These are phyloP conservation scores for Microtus richardsoni DNA, from an alignment of 2,113 vertebrate species.

Conservation along the genomic window DNA sequence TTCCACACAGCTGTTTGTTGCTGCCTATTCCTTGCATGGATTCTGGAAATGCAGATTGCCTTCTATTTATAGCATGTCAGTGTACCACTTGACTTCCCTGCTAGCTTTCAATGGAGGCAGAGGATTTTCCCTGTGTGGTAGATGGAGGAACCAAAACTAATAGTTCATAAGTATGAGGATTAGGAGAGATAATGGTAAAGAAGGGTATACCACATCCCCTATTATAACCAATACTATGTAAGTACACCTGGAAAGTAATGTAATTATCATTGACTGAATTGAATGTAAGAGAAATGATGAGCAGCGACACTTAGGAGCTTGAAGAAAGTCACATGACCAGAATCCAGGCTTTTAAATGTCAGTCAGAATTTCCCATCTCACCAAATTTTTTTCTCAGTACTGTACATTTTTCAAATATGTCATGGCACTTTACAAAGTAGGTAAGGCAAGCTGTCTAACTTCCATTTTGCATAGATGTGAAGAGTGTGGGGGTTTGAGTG, in stretches of 20 bases:
- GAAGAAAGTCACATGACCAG: background rate
- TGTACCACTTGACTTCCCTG: background rate
- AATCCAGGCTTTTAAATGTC: background rate
- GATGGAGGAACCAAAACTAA: background rate
- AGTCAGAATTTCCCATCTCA: background rate
- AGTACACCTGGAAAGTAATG: background rate
- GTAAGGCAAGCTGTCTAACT: background rate
- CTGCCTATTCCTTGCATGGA: background rate
- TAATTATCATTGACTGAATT: background rate
- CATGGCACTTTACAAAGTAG: background rate
- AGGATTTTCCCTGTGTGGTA: background rate
- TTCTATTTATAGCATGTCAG: background rate
- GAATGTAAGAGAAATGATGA: background rate
- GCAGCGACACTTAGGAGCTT: background rate
- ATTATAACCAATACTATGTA: background rate
- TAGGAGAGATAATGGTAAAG: background rate
- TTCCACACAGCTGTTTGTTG: background rate
- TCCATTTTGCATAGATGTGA: background rate
- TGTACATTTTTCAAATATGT: conserved; percentile 1
- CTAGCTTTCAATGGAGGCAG: background rate
- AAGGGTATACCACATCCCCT: background rate
- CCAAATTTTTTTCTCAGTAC: background rate
- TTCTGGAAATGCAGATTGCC: background rate
- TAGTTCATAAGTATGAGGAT: background rate
- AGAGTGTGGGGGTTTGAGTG: background rate